Evolutionary conservation across 2,888 invertebrate species (phyloP).

Genomic region (Lysandra coridon): DNA sequence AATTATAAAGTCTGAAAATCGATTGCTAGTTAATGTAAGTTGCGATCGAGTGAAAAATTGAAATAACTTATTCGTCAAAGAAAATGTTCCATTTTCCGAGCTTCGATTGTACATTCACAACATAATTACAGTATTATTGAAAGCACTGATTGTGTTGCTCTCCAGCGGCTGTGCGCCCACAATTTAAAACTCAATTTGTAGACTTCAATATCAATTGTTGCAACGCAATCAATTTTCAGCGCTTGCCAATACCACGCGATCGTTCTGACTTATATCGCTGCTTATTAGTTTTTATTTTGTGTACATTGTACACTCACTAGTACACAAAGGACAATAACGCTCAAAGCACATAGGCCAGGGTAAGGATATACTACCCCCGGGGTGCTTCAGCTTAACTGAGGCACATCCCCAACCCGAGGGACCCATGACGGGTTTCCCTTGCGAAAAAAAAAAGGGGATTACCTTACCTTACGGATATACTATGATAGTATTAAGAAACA

Average conservation of each 20-base stretch:
- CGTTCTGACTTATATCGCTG: slow-evolving; percentile 17
- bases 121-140: slow-evolving; percentile 29
- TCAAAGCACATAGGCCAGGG: no score
- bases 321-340: not conserved
- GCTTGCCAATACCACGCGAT: slow-evolving; percentile 29
- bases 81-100: not conserved
- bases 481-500: no score
- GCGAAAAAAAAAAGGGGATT: no score
- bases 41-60: not conserved
- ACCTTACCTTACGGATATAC: no score
- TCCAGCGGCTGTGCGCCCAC: slow-evolving; percentile 32
- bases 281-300: slow-evolving; percentile 8
- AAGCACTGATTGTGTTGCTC: slow-evolving; percentile 33
- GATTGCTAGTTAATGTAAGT: not conserved
- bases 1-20: not conserved
- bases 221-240: slow-evolving; percentile 59
- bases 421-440: no score
- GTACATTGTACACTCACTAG: not conserved
- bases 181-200: slow-evolving; percentile 56
- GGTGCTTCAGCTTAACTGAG: no score
- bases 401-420: no score
- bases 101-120: slow-evolving; percentile 18
- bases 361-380: no score
- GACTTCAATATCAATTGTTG: slow-evolving; percentile 55
- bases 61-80: not conserved